Conservation (phyloP, 2,113 vertebrate genomes). For the Geothlypis trichas region DNA sequence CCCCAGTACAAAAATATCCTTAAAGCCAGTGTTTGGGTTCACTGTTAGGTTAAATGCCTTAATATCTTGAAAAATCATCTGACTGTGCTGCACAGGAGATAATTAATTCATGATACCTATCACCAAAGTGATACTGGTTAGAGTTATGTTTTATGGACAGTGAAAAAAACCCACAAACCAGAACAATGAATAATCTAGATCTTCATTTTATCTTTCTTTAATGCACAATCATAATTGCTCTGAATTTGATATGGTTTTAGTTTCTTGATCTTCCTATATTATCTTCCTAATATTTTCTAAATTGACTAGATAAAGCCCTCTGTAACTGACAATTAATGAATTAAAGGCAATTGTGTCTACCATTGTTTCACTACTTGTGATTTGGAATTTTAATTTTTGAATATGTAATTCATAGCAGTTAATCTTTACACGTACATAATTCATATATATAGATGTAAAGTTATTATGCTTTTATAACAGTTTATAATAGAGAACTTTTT, state of each 20-base stretch:
- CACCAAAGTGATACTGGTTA: slow-evolving; percentile 18
- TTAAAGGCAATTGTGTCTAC: slow-evolving; percentile 47
- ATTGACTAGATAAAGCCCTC: slow-evolving; percentile 47
- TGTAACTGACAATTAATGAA: slow-evolving; percentile 29
- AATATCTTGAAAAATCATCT: slow-evolving; percentile 52
- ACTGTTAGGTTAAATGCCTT: neutral
- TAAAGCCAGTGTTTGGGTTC: slow-evolving; percentile 59
- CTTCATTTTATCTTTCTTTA: neutral
- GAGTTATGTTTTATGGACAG: slow-evolving; percentile 47
- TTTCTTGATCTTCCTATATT: neutral
- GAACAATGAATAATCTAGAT: neutral
- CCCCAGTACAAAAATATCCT: slow-evolving; percentile 61
- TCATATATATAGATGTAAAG: neutral
- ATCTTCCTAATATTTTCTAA: slow-evolving; percentile 38
- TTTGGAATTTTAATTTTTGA: slow-evolving; percentile 47
- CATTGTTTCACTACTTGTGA: slow-evolving; percentile 41
- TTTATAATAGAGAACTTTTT: slow-evolving; percentile 30
- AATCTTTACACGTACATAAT: neutral
- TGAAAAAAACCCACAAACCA: neutral
- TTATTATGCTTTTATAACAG: slow-evolving; percentile 37
- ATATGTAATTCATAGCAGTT: slow-evolving; percentile 26
- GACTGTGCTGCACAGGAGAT: slow-evolving; percentile 39
- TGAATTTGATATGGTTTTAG: slow-evolving; percentile 61
- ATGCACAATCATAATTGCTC: slow-evolving; percentile 50
- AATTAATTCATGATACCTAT: slow-evolving; percentile 47